Evolutionary conservation across 1,140 invertebrate genomes (phyloP).

Genomic region (Capitella teleta): DNA sequence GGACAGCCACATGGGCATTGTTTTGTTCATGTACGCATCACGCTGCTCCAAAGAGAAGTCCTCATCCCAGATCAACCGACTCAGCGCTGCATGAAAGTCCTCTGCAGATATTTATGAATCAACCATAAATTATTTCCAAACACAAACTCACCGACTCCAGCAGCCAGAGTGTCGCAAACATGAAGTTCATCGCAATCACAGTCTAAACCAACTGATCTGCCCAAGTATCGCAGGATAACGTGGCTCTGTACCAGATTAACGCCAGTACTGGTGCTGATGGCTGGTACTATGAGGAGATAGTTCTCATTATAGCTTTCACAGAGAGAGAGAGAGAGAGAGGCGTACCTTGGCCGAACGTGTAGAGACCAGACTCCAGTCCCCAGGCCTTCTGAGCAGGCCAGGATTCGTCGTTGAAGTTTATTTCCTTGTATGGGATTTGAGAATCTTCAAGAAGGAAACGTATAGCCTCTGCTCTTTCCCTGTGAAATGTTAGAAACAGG

Average conservation of each 20-base stretch:
- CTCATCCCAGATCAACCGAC: not conserved
- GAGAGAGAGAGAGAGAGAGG: not conserved
- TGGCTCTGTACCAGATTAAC: not conserved
- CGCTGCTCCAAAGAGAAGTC: not conserved
- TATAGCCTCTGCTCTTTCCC: conserved; percentile 3
- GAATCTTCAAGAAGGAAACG: not conserved
- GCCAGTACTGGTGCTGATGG: not conserved
- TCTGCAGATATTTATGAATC: not conserved
- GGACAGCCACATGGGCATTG: not conserved
- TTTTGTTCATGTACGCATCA: not conserved
- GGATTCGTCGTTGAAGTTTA: not conserved
- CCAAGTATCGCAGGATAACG: conserved; percentile 1
- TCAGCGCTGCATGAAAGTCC: not conserved
- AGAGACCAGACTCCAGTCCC: conserved; percentile 1
- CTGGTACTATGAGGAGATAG: not conserved
- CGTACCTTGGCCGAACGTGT: conserved; percentile 6
- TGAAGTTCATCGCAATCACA: conserved; percentile 5
- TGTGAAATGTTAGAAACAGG: no score
- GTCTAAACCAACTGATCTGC: not conserved
- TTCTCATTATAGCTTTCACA: no score
- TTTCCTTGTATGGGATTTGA: conserved; percentile 1
- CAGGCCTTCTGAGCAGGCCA: not conserved
- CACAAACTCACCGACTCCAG: conserved; percentile 1
- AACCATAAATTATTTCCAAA: not conserved
- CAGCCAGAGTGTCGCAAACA: not conserved